phyloP scores from a whole-genome alignment of 2,888 invertebrate species.

The Thera obeliscata region DNA sequence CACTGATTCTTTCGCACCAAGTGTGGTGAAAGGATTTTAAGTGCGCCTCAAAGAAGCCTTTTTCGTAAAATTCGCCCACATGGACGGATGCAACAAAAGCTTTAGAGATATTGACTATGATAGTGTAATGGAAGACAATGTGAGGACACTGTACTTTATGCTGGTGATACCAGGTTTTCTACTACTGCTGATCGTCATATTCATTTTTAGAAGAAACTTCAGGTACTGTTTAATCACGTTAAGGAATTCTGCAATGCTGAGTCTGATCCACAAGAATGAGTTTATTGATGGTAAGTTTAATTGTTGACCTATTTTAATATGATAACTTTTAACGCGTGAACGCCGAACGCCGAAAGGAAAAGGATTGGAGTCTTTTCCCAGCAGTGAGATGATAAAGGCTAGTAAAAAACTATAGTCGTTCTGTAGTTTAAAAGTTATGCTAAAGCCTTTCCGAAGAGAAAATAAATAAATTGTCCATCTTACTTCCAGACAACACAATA shows the following conservation, averaged over 20 bases:
- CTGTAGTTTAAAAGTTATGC: too few species aligned
- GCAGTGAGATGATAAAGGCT: too few species aligned
- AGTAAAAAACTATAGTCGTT: too few species aligned
- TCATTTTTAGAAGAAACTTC: slow-evolving; percentile 78
- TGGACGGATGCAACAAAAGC: slow-evolving; percentile 48
- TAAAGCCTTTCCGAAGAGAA: too few species aligned
- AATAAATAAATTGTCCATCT: background rate
- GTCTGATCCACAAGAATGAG: slow-evolving; percentile 80
- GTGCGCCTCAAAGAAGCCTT: too few species aligned
- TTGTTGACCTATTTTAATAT: background rate
- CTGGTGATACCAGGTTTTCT: slow-evolving; percentile 52
- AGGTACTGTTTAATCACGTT: slow-evolving; percentile 84
- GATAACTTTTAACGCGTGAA: too few species aligned
- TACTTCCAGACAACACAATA: slow-evolving; percentile 59
- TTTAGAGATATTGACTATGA: slow-evolving; percentile 42
- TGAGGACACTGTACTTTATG: slow-evolving; percentile 50
- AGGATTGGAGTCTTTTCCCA: too few species aligned
- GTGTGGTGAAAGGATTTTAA: too few species aligned
- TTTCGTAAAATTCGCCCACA: slow-evolving; percentile 39
- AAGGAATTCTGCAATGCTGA: slow-evolving; percentile 83
- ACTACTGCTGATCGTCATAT: slow-evolving; percentile 51
- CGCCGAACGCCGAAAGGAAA: too few species aligned
- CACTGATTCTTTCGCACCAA: too few species aligned
- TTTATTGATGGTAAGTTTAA: too few species aligned
- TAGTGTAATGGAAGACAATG: slow-evolving; percentile 36